Conservation (phyloP, 1,140 invertebrate genomes). For the Cardiocondyla obscurior region DNA sequence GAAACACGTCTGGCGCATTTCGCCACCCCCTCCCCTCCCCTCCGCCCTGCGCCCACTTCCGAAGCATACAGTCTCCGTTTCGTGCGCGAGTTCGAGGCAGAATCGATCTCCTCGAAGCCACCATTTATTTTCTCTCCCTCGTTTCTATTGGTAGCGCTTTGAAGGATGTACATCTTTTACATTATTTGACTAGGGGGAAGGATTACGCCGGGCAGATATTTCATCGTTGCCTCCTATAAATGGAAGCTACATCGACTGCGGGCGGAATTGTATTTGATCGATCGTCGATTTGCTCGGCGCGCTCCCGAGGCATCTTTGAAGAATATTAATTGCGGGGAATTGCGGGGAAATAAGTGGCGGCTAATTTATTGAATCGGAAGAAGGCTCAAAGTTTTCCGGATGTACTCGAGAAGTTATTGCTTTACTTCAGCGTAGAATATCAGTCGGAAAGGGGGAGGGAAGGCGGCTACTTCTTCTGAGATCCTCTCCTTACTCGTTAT, state of each 20-base stretch:
- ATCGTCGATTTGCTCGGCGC: slow-evolving; percentile 50
- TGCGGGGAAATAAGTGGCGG: slow-evolving; percentile 50
- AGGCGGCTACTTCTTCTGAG: neutral
- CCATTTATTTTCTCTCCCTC: slow-evolving; percentile 60
- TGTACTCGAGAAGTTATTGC: slow-evolving; percentile 54
- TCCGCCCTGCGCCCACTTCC: neutral
- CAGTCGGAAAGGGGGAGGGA: neutral
- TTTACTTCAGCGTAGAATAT: slow-evolving; percentile 45
- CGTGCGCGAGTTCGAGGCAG: neutral
- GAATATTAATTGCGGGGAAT: slow-evolving; percentile 53
- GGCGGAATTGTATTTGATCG: slow-evolving; percentile 52
- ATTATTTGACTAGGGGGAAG: slow-evolving; percentile 45
- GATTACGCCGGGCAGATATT: slow-evolving; percentile 53
- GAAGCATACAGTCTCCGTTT: neutral
- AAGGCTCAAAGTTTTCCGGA: slow-evolving; percentile 52
- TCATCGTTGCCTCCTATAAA: slow-evolving; percentile 41
- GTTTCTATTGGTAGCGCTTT: slow-evolving; percentile 51
- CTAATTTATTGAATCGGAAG: slow-evolving; percentile 55
- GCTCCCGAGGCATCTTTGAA: slow-evolving; percentile 12
- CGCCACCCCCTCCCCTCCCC: neutral
- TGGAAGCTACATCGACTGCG: slow-evolving; percentile 40
- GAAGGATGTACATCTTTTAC: slow-evolving; percentile 57
- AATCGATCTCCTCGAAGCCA: slow-evolving; percentile 54
- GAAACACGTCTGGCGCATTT: slow-evolving; percentile 49
- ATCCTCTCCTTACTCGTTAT: slow-evolving; percentile 29